Evolutionary conservation across 1,140 invertebrate genomes (phyloP).

Genomic region (Sycophaga agraensis): DNA sequence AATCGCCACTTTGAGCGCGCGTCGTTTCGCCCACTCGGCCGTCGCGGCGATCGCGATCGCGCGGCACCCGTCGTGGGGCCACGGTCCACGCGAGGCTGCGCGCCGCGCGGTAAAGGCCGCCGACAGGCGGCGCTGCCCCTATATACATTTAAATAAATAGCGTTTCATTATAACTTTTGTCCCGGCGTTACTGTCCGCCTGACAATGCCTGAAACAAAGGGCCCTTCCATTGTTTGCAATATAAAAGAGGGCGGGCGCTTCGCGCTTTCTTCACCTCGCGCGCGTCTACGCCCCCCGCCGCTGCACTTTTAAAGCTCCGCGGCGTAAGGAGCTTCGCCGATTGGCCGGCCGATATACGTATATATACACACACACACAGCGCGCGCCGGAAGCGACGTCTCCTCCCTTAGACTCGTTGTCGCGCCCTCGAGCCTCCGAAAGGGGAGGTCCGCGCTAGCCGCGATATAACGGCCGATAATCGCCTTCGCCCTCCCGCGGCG

Average conservation of each 20-base stretch:
- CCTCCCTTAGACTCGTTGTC: neutral
- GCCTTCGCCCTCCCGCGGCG: too few relatives aligned
- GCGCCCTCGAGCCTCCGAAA: too few relatives aligned
- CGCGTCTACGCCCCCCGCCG: too few relatives aligned
- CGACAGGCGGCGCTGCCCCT: too few relatives aligned
- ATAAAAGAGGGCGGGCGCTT: conserved; percentile 46
- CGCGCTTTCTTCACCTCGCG: too few relatives aligned
- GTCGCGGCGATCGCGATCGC: too few relatives aligned
- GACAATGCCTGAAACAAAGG: conserved; percentile 56
- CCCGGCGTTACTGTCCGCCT: conserved; percentile 52
- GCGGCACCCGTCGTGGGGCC: too few relatives aligned
- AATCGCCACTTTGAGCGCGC: too few relatives aligned
- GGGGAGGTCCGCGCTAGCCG: neutral
- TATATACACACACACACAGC: neutral
- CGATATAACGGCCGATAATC: neutral
- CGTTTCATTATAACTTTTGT: conserved; percentile 58
- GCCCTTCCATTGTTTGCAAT: conserved; percentile 52
- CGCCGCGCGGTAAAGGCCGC: too few relatives aligned
- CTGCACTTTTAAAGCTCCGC: too few relatives aligned
- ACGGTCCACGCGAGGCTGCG: too few relatives aligned
- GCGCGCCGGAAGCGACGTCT: neutral
- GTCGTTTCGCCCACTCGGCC: too few relatives aligned
- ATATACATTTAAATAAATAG: conserved; percentile 56
- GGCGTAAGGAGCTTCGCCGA: neutral
- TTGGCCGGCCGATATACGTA: neutral